phyloP scores from a whole-genome alignment of 30 jellyfish, hydroid and myxozoan genomes.

The Nemopilema nomurai region DNA sequence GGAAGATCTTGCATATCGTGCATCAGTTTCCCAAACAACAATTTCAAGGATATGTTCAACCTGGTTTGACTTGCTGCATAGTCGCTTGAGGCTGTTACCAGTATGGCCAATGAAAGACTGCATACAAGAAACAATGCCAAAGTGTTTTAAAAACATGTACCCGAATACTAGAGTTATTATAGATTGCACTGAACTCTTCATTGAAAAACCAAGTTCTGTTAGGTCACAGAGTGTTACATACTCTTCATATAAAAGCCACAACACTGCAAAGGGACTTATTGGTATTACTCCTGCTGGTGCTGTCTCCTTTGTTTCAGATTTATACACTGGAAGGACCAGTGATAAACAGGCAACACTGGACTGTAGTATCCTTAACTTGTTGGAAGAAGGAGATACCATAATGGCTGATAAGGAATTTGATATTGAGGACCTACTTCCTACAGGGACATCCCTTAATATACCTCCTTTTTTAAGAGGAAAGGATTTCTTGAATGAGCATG shows the following conservation, averaged over 20 bases:
- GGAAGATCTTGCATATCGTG: constrained; percentile 48
- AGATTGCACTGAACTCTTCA: constrained; percentile 68
- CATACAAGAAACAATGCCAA: constrained; percentile 58
- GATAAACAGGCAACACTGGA: constrained; percentile 36
- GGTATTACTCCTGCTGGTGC: constrained; percentile 79
- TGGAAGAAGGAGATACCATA: constrained; percentile 59
- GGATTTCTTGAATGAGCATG: constrained; percentile 18
- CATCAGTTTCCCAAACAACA: constrained; percentile 7
- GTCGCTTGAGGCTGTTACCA: constrained; percentile 32
- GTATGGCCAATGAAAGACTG: constrained; percentile 47
- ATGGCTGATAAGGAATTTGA: constrained; percentile 79
- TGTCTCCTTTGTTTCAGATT: constrained; percentile 66
- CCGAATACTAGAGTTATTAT: constrained; percentile 53
- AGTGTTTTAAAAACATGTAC: constrained; percentile 38
- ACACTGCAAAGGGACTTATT: constrained; percentile 82
- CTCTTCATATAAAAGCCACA: constrained; percentile 55
- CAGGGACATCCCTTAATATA: constrained; percentile 22
- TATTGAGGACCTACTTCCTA: constrained; percentile 41
- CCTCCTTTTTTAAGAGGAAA: constrained; percentile 69
- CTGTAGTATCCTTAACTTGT: constrained; percentile 28
- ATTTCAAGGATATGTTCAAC: constrained; percentile 28
- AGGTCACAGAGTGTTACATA: constrained; percentile 67
- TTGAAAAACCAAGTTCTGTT: constrained; percentile 67
- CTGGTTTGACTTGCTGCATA: constrained; percentile 56
- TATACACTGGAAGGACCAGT: constrained; percentile 59